Conservation (phyloP, 2,113 vertebrate species). For the Passer montanus region DNA sequence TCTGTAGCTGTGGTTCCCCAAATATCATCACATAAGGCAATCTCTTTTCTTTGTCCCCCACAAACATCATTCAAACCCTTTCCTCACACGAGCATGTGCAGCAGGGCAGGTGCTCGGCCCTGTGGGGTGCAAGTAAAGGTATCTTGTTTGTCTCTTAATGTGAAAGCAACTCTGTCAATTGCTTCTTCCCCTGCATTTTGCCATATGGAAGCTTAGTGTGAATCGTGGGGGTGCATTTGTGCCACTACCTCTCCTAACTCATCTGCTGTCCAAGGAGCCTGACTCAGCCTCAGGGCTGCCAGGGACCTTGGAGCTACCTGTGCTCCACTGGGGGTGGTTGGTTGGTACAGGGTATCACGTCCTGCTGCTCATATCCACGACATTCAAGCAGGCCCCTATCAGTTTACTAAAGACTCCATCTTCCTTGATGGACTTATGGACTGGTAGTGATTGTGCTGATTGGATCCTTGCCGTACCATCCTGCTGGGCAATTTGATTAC, state of each 20-base stretch:
- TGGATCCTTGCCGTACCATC: neutral
- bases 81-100: neutral
- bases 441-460: neutral
- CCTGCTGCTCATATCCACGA: neutral
- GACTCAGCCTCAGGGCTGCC: neutral
- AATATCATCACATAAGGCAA: neutral
- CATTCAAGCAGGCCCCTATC: neutral
- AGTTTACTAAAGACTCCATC: neutral
- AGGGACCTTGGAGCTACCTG: neutral
- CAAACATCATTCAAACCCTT: neutral
- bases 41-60: neutral
- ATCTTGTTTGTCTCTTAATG: neutral
- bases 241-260: neutral
- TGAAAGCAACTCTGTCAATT: conserved; percentile 16
- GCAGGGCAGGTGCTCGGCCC: neutral
- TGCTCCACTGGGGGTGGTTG: neutral
- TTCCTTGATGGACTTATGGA: neutral
- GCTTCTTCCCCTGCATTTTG: neutral
- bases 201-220: conserved; percentile 15
- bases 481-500: neutral
- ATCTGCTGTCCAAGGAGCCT: neutral
- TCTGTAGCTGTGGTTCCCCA: rapidly evolving
- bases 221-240: neutral
- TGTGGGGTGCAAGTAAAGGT: conserved; percentile 22
- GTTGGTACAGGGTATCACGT: rapidly evolving